Evolutionary conservation across 1,140 invertebrate genomes (phyloP), one percentile per base, ranked within the genome.

Genomic region (Dreissena polymorpha): DNA sequence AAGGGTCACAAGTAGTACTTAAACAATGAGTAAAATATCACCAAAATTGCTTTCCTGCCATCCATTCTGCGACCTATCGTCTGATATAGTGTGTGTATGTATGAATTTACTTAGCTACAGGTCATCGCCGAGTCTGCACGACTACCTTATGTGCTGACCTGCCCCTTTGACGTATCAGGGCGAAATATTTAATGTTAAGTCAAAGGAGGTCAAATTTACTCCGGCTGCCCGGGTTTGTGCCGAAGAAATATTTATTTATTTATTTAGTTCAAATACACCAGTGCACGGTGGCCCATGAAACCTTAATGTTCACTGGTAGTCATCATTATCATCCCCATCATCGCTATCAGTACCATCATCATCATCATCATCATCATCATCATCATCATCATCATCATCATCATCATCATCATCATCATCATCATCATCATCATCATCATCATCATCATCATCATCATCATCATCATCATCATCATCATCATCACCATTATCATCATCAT

Each of bases 401-500:
- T 68, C 6, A 68, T 68, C 21, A 69, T 39, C 25, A 69, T 69
- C 21, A 69, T 21, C 10, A 39, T 12, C 67, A 69, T 21, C 23
- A 69, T 14, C 67, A 69, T 39, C 25, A 69, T 23, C 65, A 68
- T 6, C 21, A 13, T 7, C 27, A 68, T 23, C 8, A 68, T 68
- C 13, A 68, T 68, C 65, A 68, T 68, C 21, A 13, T 23, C 21
- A 13, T 68, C 65, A 68, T 21, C 18, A 68, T 21, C n/a, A 68
- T 21, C 16, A 68, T 23, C 16, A 68, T 6, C 5, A 6, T 25
- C 8, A 25, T 68, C 65, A 68, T 23, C 23, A 68, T 68, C n/a
- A 68, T 18, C 23, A 68, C 6, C 65, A 68, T 7, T 39, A 68
- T 18, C 65, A 68, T 6, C 49, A 13, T 68, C 14, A 68, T 25